Conservation (phyloP, 2,888 invertebrate genomes). For the Meiosimyza platycephala region DNA sequence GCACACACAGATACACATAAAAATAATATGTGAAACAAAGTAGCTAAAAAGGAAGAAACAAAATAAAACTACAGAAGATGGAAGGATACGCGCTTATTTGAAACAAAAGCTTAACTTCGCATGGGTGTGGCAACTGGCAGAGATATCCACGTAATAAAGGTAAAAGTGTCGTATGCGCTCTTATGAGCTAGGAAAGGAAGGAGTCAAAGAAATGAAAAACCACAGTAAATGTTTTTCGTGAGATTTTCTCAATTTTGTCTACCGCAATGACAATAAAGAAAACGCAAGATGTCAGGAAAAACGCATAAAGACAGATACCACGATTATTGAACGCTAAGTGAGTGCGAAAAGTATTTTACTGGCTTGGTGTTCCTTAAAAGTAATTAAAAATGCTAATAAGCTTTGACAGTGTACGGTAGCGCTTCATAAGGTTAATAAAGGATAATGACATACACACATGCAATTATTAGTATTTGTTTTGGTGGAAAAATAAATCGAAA, state of each 20-base stretch:
- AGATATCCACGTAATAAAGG: background rate
- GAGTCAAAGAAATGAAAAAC: constrained; percentile 2
- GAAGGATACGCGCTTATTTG: background rate
- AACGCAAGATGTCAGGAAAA: background rate
- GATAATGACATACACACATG: constrained; percentile 12
- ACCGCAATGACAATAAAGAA: constrained; percentile 4
- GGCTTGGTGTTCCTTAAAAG: background rate
- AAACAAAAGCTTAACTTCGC: background rate
- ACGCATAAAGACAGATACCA: constrained; percentile 9
- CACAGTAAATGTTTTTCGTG: constrained; percentile 20
- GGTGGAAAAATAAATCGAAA: too few species aligned
- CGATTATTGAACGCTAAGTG: constrained; percentile 8
- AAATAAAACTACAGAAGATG: constrained; percentile 1
- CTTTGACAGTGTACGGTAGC: constrained; percentile 9
- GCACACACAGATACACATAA: constrained; percentile 10
- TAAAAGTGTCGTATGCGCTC: background rate
- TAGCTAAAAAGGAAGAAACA: background rate
- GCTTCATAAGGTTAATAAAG: constrained; percentile 10
- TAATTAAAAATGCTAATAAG: constrained; percentile 60
- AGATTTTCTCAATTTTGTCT: constrained; percentile 3
- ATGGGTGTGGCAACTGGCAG: background rate
- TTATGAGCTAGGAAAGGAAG: background rate
- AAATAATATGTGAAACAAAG: background rate
- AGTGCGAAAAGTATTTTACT: background rate
- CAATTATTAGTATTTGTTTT: background rate